phyloP scores from a whole-genome alignment of 2,888 invertebrate genomes.

The Dryococelus australis region DNA sequence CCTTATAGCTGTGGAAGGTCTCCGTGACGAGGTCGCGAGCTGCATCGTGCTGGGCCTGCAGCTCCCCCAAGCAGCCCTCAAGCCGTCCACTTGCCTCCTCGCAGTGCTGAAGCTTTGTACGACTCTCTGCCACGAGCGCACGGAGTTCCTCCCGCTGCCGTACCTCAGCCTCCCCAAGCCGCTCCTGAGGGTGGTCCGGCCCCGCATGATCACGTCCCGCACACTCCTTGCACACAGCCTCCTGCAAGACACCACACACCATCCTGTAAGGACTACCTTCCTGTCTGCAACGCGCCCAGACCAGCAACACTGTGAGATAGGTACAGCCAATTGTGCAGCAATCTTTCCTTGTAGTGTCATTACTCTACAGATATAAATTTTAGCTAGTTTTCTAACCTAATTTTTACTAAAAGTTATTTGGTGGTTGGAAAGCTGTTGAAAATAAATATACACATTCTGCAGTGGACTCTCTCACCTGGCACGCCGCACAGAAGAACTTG shows the following conservation, averaged over 20 bases:
- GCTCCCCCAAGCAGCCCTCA: constrained; percentile 81
- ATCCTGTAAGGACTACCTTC: too few species aligned
- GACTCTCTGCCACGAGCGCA: constrained; percentile 76
- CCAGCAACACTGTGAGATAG: too few species aligned
- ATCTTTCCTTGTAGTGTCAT: too few species aligned
- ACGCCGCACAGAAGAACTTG: constrained; percentile 88
- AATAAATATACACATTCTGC: too few species aligned
- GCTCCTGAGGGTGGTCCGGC: constrained; percentile 82
- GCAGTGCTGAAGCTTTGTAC: constrained; percentile 77
- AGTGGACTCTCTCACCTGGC: constrained; percentile 62
- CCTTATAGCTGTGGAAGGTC: constrained; percentile 79
- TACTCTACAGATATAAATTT: too few species aligned
- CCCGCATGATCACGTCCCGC: constrained; percentile 83
- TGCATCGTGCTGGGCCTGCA: constrained; percentile 86
- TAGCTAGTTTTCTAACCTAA: too few species aligned
- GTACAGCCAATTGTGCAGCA: too few species aligned
- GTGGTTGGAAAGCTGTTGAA: too few species aligned
- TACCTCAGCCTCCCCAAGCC: constrained; percentile 80
- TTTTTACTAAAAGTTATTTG: too few species aligned
- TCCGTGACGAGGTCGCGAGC: constrained; percentile 84
- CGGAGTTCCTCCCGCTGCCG: constrained; percentile 80
- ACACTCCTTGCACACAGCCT: constrained; percentile 89
- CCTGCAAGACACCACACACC: constrained; percentile 59
- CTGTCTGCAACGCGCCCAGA: too few species aligned
- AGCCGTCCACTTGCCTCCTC: constrained; percentile 77